Evolutionary conservation across 2,888 invertebrate genomes (phyloP).

Genomic region (Drosophila meridiana): DNA sequence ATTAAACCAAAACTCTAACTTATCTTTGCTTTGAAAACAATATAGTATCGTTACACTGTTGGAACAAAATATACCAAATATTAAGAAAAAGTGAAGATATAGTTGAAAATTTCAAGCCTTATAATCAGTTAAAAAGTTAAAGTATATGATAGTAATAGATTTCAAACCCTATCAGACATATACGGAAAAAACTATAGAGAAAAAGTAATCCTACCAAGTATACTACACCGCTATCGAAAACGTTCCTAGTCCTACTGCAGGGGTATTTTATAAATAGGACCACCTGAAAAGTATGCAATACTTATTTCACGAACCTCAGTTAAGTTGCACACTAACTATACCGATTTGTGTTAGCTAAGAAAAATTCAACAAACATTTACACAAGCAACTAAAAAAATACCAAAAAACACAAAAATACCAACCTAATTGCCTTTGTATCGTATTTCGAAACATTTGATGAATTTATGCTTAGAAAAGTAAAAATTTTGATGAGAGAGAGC

Average conservation of each 20-base stretch:
- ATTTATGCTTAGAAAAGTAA: constrained; percentile 66
- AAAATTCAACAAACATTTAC: constrained; percentile 49
- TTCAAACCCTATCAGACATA: neutral
- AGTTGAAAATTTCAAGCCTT: too few relatives aligned
- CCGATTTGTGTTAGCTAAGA: constrained; percentile 41
- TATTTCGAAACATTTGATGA: constrained; percentile 78
- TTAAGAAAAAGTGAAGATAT: neutral
- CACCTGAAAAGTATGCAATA: constrained; percentile 72
- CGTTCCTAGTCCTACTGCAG: constrained; percentile 14
- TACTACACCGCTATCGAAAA: neutral
- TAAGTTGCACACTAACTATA: constrained; percentile 35
- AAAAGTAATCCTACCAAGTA: too few relatives aligned
- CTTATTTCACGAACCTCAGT: constrained; percentile 52
- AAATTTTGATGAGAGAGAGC: constrained; percentile 25
- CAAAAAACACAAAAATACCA: constrained; percentile 31
- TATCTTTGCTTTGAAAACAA: too few relatives aligned
- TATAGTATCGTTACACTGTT: too few relatives aligned
- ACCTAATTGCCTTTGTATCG: constrained; percentile 81
- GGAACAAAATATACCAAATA: too few relatives aligned
- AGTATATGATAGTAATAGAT: too few relatives aligned
- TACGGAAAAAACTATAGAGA: neutral
- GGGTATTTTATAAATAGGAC: constrained; percentile 46
- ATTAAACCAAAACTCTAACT: too few relatives aligned
- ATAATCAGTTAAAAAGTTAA: too few relatives aligned
- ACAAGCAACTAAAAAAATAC: constrained; percentile 39